phyloP scores from a whole-genome alignment of 2,797 vertebrate species.

The Eulemur albifrons region DNA sequence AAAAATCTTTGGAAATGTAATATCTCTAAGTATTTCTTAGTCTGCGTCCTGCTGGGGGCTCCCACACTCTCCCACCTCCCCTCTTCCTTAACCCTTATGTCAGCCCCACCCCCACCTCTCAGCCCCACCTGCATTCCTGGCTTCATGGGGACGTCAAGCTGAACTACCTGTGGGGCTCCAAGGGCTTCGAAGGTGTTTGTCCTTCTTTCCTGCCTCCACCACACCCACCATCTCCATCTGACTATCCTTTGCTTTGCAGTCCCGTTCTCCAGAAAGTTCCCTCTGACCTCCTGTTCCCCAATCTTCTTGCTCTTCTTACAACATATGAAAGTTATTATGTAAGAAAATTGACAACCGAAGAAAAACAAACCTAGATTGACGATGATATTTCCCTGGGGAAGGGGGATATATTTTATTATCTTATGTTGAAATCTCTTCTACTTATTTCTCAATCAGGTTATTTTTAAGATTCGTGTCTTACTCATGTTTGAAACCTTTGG shows the following conservation, averaged over 20 bases:
- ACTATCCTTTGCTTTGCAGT: too few species aligned
- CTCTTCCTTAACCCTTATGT: too few species aligned
- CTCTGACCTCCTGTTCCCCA: neutral
- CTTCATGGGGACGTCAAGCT: neutral
- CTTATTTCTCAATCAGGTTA: neutral
- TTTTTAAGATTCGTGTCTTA: neutral
- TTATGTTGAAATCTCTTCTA: neutral
- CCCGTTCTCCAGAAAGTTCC: neutral
- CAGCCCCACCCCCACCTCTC: too few species aligned
- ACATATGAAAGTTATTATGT: neutral
- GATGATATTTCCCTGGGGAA: neutral
- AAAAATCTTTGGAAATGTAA: neutral
- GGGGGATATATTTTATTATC: neutral
- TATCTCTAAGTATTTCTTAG: neutral
- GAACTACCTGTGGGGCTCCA: neutral
- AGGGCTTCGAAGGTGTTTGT: neutral
- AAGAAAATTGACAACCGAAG: neutral
- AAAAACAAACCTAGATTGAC: neutral
- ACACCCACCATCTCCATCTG: neutral
- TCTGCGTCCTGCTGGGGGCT: too few species aligned
- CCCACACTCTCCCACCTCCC: rapidly evolving
- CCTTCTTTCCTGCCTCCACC: neutral
- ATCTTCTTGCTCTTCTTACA: neutral
- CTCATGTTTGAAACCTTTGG: neutral
- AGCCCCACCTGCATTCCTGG: neutral